These are phyloP conservation scores for Salvelinus fontinalis DNA, from an alignment of 2,113 vertebrate genomes.

Conservation along the genomic window DNA sequence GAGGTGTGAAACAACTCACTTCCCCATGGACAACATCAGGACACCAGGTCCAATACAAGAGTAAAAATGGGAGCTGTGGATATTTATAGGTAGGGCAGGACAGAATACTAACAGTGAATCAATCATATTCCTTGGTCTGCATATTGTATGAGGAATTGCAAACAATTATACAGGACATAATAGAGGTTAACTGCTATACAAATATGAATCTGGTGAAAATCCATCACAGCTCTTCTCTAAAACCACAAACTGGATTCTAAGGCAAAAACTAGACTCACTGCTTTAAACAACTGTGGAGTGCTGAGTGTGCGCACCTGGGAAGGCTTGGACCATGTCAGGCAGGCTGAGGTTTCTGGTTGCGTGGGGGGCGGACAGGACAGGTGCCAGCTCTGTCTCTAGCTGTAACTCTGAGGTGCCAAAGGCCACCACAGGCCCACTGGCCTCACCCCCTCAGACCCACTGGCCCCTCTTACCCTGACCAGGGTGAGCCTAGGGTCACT, in stretches of 20 bases:
- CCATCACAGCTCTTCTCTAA: too few relatives aligned
- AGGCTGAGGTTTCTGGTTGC: not conserved
- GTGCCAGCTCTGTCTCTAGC: conserved; percentile 13
- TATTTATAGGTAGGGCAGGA: not conserved
- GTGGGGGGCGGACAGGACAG: not conserved
- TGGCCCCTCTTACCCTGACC: not conserved
- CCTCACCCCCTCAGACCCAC: too few relatives aligned
- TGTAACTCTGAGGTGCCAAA: conserved; percentile 21
- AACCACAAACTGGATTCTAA: too few relatives aligned
- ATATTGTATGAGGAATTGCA: too few relatives aligned
- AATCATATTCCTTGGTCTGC: too few relatives aligned
- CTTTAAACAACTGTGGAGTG: not conserved
- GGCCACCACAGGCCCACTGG: conserved; percentile 8
- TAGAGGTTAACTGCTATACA: too few relatives aligned
- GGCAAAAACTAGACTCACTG: too few relatives aligned
- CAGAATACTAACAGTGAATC: too few relatives aligned
- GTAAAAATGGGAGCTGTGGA: not conserved
- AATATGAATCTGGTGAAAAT: too few relatives aligned
- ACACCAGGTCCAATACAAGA: not conserved
- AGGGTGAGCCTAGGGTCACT: too few relatives aligned
- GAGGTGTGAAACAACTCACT: conserved; percentile 12
- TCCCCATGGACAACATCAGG: not conserved
- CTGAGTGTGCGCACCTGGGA: not conserved
- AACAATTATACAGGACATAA: too few relatives aligned
- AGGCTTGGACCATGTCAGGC: not conserved